Percentiles rank a stretch among this genome's conserved stretches.
These are phyloP conservation scores for Rhodeus uyekii DNA, from an alignment of 2,797 vertebrate species.

Conservation along the genomic window DNA sequence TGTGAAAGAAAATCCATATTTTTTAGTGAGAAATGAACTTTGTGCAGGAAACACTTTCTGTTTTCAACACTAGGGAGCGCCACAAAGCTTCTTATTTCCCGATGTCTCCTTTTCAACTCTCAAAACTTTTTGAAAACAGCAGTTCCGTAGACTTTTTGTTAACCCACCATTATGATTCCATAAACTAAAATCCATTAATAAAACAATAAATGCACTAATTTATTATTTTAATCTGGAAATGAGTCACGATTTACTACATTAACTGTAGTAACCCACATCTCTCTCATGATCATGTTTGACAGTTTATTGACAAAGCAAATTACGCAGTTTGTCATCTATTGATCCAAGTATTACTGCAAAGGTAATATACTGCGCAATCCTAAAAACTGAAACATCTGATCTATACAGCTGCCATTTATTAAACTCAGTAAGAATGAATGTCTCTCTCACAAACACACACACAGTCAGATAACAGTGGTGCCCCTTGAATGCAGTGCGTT, in stretches of 20 bases:
- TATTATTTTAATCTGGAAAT: background rate
- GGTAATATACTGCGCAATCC: background rate
- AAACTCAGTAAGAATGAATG: slow-evolving; percentile 6
- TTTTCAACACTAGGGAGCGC: slow-evolving; percentile 50
- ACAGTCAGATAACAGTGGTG: slow-evolving; percentile 78
- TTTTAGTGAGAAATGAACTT: background rate
- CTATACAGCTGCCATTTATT: slow-evolving; percentile 8
- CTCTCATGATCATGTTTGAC: background rate
- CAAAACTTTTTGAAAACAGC: background rate
- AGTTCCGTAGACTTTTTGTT: background rate
- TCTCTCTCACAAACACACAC: slow-evolving; percentile 21
- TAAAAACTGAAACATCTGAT: background rate
- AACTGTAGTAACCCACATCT: background rate
- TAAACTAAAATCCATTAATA: background rate
- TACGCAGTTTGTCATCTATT: background rate
- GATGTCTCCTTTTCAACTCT: background rate
- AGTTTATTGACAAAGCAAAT: slow-evolving; percentile 5
- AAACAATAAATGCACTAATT: background rate
- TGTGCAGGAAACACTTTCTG: background rate
- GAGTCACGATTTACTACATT: background rate
- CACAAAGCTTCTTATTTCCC: slow-evolving; percentile 14
- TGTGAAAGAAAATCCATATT: background rate
- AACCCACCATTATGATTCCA: background rate
- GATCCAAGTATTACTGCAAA: background rate
- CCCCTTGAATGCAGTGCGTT: slow-evolving; percentile 69